Evolutionary conservation across 2,113 vertebrate genomes (phyloP).

Genomic region (Leptosomus discolor): DNA sequence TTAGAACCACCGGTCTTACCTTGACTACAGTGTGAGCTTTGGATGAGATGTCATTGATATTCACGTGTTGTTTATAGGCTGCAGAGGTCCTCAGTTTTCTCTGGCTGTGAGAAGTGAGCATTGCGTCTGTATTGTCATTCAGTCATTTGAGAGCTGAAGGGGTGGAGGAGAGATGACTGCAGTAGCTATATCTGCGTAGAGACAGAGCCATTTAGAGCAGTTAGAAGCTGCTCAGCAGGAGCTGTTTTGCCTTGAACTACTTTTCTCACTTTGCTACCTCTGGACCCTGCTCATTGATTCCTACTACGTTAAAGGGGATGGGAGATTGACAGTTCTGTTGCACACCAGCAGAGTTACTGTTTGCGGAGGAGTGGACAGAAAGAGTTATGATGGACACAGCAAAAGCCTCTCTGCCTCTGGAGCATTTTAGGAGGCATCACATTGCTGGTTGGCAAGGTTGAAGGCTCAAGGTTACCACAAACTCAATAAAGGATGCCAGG

Average conservation of each 20-base stretch:
- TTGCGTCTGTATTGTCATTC: neutral
- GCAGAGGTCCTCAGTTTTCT: neutral
- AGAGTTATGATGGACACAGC: neutral
- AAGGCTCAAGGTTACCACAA: neutral
- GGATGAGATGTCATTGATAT: neutral
- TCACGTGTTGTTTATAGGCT: neutral
- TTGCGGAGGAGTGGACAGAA: neutral
- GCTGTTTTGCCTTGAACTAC: neutral
- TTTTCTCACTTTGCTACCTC: neutral
- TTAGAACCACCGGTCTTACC: neutral
- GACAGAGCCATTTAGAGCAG: neutral
- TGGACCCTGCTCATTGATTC: neutral
- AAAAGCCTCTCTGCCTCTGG: neutral
- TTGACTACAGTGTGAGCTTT: neutral
- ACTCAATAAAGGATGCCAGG: neutral
- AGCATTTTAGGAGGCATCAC: neutral
- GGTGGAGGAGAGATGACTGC: neutral
- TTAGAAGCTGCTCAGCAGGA: neutral
- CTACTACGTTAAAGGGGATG: fast-evolving
- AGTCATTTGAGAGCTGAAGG: neutral
- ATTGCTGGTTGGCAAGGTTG: neutral
- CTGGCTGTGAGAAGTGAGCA: neutral
- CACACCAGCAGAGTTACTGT: neutral
- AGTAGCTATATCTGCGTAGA: neutral
- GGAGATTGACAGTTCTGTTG: neutral